These are phyloP conservation scores for Lucifuga dentata DNA, from an alignment of 2,113 vertebrate genomes.

Conservation along the genomic window DNA sequence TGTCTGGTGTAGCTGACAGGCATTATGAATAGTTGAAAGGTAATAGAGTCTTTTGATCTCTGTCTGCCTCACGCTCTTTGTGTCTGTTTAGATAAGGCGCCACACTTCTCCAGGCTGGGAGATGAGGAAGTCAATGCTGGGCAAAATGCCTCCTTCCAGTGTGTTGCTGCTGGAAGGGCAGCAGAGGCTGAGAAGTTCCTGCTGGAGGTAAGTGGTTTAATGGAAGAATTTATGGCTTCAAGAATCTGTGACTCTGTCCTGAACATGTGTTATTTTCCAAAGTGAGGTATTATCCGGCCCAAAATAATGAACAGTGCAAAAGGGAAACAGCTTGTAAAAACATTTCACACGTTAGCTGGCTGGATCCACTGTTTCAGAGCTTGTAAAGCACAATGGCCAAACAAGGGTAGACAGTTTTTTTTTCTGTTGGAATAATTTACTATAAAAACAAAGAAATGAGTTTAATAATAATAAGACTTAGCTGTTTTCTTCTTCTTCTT, in stretches of 20 bases:
- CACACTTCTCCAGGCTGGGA: constrained; percentile 95
- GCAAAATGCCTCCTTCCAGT: constrained; percentile 97
- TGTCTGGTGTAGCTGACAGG: constrained; percentile 17
- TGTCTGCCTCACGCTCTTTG: constrained; percentile 39
- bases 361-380: too few relatives aligned
- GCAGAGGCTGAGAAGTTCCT: constrained; percentile 90
- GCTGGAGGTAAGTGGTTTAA: constrained; percentile 88
- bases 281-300: too few relatives aligned
- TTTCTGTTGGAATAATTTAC: too few relatives aligned
- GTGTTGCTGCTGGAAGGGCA: constrained; percentile 90
- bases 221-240: constrained; percentile 10
- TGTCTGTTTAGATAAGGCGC: constrained; percentile 89
- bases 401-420: not conserved
- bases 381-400: too few relatives aligned
- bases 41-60: constrained; percentile 37
- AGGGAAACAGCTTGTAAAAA: not conserved
- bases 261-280: not conserved
- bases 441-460: too few relatives aligned
- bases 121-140: constrained; percentile 97
- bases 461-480: too few relatives aligned
- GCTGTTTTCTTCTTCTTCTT: too few relatives aligned
- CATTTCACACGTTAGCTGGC: too few relatives aligned
- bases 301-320: too few relatives aligned
- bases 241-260: not conserved
- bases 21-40: constrained; percentile 37